A percentile compares a stretch with the other conserved stretches of the same genome.
These are phyloP conservation scores for Gymnorhina tibicen DNA, from an alignment of 2,113 vertebrate genomes.

Conservation along the genomic window DNA sequence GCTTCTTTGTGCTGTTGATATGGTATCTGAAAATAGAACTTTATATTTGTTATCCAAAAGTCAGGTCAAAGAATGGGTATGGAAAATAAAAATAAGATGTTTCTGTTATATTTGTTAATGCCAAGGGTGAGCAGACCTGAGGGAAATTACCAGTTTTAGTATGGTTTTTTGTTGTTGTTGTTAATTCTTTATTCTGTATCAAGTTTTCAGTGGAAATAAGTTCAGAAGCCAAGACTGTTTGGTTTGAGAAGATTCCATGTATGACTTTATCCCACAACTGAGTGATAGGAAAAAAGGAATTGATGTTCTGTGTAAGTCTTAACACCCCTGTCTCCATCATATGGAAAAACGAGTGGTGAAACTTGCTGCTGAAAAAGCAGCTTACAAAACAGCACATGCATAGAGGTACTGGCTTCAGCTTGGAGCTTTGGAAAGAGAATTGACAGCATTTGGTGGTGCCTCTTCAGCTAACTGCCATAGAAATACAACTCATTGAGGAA, in stretches of 20 bases:
- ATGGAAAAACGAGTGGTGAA: rapidly evolving
- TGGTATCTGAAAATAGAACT: background rate
- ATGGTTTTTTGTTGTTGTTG: background rate
- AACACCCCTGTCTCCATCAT: rapidly evolving
- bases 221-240: background rate
- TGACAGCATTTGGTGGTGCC: background rate
- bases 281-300: background rate
- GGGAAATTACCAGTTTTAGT: background rate
- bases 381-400: background rate
- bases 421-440: background rate
- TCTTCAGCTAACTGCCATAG: background rate
- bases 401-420: background rate
- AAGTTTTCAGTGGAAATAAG: background rate
- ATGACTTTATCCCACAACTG: background rate
- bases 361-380: background rate
- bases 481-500: background rate
- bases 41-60: rapidly evolving
- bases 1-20: background rate
- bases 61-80: background rate
- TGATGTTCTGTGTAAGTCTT: background rate
- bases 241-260: background rate
- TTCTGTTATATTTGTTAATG: background rate
- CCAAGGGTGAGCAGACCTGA: background rate
- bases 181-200: background rate
- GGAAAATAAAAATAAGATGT: background rate